A percentile compares a stretch with the other conserved stretches of the same genome.
Evolutionary conservation across 2,113 vertebrate species (phyloP).

Genomic region (Buteo buteo): DNA sequence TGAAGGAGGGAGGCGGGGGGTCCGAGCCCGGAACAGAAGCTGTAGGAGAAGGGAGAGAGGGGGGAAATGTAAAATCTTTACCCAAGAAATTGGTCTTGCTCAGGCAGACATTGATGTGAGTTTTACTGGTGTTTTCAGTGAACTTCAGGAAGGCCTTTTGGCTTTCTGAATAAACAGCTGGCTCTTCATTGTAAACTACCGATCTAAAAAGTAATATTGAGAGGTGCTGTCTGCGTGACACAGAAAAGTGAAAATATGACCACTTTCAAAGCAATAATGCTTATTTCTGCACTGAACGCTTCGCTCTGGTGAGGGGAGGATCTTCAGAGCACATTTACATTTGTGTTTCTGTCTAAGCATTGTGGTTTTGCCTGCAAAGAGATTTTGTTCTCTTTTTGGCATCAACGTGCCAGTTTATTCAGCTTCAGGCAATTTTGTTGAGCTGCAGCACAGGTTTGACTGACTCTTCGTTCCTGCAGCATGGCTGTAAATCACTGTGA

Average conservation of each 20-base stretch:
- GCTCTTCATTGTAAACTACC: not conserved
- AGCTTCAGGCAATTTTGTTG: not conserved
- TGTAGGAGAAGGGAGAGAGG: not conserved
- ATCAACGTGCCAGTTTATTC: not conserved
- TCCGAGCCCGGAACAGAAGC: not conserved
- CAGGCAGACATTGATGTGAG: not conserved
- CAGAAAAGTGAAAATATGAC: not conserved
- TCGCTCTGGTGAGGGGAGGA: not conserved
- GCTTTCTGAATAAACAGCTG: not conserved
- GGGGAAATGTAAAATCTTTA: not conserved
- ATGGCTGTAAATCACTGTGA: constrained; percentile 19
- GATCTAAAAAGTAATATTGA: not conserved
- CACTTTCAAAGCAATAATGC: not conserved
- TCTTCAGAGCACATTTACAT: not conserved
- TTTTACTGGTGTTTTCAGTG: not conserved
- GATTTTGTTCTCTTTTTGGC: constrained; percentile 20
- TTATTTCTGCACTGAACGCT: not conserved
- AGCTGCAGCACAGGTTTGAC: constrained; percentile 49
- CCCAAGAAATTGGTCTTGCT: not conserved
- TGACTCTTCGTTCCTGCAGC: not conserved
- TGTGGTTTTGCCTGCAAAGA: not conserved
- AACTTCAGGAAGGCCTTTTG: not conserved
- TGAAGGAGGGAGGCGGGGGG: not conserved
- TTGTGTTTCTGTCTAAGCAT: not conserved
- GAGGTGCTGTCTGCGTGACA: not conserved